A percentile compares a stretch with the other conserved stretches of the same genome.
Conservation (phyloP, 1,140 invertebrate species). For the Pseudoatta argentina region DNA sequence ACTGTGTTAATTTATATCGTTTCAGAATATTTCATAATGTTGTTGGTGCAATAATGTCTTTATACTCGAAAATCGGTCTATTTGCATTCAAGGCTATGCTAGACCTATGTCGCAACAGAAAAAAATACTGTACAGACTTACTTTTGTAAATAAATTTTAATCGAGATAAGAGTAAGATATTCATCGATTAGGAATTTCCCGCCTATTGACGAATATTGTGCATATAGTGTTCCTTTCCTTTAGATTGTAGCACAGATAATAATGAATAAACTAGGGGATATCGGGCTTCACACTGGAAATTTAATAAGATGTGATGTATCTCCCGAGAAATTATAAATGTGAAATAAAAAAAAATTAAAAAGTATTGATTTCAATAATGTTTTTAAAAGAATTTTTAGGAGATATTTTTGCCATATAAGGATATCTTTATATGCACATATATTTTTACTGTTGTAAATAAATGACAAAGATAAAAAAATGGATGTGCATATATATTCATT, state of each 20-base stretch:
- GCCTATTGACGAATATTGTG: conserved; percentile 81
- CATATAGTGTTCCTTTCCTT: conserved; percentile 80
- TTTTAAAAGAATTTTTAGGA: background rate
- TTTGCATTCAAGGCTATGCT: conserved; percentile 78
- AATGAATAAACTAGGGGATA: conserved; percentile 70
- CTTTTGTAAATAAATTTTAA: conserved; percentile 81
- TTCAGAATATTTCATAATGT: conserved; percentile 34
- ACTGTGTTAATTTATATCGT: conserved; percentile 33
- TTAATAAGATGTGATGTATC: conserved; percentile 63
- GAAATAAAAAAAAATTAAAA: background rate
- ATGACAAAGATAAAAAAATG: background rate
- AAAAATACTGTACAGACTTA: conserved; percentile 72
- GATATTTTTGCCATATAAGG: background rate
- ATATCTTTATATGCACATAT: background rate
- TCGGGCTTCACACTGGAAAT: conserved; percentile 76
- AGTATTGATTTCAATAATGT: background rate
- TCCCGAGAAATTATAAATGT: conserved; percentile 50
- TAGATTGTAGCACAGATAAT: conserved; percentile 72
- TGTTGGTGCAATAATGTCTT: conserved; percentile 75
- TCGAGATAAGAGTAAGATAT: conserved; percentile 72
- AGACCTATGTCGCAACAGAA: conserved; percentile 75
- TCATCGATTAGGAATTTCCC: conserved; percentile 76
- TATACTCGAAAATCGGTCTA: conserved; percentile 76
- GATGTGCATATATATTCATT: background rate
- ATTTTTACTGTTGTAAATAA: conserved; percentile 33